Conservation (phyloP, 2,888 invertebrate species). For the Cistogaster globosa region DNA sequence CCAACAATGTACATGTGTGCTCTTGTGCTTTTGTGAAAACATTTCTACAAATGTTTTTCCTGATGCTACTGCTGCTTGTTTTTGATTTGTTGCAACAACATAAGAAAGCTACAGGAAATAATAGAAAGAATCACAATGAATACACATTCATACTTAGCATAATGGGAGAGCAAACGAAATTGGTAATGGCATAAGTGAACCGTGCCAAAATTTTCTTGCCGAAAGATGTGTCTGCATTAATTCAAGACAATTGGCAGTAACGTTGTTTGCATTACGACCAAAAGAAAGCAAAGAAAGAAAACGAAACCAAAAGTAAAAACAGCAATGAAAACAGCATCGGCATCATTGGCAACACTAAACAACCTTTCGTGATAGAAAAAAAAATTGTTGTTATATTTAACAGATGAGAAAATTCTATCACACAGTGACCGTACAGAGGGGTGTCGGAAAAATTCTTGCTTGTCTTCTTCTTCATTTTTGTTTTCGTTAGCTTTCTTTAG, state of each 20-base stretch:
- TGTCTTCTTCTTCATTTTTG: neutral
- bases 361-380: slow-evolving; percentile 3
- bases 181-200: slow-evolving; percentile 65
- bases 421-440: slow-evolving; percentile 51
- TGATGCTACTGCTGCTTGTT: neutral
- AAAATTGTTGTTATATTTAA: no score
- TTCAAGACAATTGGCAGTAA: slow-evolving; percentile 56
- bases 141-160: slow-evolving; percentile 15
- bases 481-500: slow-evolving; percentile 13
- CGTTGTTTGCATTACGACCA: neutral
- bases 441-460: slow-evolving; percentile 1
- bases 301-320: slow-evolving; percentile 20
- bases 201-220: slow-evolving; percentile 67
- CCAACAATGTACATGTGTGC: no score
- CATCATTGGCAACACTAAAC: slow-evolving; percentile 26
- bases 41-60: neutral
- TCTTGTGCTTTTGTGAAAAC: neutral
- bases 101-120: neutral
- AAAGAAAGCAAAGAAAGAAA: slow-evolving; percentile 30
- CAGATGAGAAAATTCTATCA: no score
- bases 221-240: slow-evolving; percentile 71
- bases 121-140: neutral
- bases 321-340: slow-evolving; percentile 21
- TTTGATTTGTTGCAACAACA: no score
- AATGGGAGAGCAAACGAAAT: slow-evolving; percentile 53